Percentiles rank a stretch among this genome's conserved stretches.
Evolutionary conservation across 2,113 vertebrate species (phyloP).

Genomic region (Bufo gargarizans): DNA sequence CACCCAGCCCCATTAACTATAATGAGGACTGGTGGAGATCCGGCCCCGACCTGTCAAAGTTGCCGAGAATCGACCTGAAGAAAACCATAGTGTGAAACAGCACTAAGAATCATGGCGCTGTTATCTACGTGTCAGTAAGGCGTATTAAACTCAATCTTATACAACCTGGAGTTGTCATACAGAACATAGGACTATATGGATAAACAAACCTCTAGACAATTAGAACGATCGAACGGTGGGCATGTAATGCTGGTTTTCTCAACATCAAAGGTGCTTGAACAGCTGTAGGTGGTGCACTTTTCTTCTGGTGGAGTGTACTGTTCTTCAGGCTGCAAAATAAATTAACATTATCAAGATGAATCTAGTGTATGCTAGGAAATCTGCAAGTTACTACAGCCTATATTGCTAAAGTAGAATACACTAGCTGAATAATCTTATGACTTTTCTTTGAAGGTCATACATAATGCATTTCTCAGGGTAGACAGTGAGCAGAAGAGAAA

Average conservation of each 20-base stretch:
- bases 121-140: too few relatives aligned
- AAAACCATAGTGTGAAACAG: too few relatives aligned
- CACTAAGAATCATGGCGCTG: too few relatives aligned
- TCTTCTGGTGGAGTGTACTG: conserved; percentile 11
- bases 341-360: not conserved
- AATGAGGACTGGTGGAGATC: too few relatives aligned
- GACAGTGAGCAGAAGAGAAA: too few relatives aligned
- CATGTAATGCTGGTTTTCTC: not conserved
- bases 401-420: not conserved
- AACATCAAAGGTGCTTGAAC: not conserved
- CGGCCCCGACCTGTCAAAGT: too few relatives aligned
- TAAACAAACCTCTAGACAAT: conserved; percentile 39
- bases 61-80: too few relatives aligned
- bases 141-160: not conserved
- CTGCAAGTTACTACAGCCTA: not conserved
- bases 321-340: conserved; percentile 44
- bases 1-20: too few relatives aligned
- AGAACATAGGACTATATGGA: not conserved
- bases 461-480: not conserved
- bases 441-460: not conserved
- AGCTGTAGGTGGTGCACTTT: conserved; percentile 6
- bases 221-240: not conserved
- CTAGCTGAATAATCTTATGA: not conserved
- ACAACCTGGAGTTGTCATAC: not conserved
- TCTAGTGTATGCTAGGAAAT: not conserved